These are phyloP conservation scores for Mylabris phalerata DNA, from an alignment of 1,140 invertebrate genomes.

Conservation along the genomic window DNA sequence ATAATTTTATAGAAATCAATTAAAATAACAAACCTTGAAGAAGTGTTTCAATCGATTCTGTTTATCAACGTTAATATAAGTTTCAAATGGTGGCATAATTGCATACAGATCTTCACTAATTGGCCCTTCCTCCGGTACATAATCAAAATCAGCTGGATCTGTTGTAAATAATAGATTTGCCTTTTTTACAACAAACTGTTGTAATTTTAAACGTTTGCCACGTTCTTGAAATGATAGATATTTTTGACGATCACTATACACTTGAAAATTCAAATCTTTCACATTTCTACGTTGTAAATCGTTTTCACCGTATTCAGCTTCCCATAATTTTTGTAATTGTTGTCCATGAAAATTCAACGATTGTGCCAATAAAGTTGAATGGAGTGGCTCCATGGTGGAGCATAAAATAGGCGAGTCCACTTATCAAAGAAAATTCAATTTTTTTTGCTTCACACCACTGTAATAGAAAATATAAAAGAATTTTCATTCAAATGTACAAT, in stretches of 20 bases:
- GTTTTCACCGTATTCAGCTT: slow-evolving; percentile 67
- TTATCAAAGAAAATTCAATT: not conserved
- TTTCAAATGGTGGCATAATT: slow-evolving; percentile 78
- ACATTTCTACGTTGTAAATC: slow-evolving; percentile 62
- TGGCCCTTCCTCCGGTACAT: slow-evolving; percentile 38
- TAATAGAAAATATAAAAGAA: not conserved
- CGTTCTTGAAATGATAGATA: slow-evolving; percentile 71
- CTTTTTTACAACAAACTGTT: slow-evolving; percentile 77
- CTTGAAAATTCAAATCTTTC: slow-evolving; percentile 60
- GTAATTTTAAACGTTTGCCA: slow-evolving; percentile 71
- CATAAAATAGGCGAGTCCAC: not conserved
- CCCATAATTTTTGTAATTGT: slow-evolving; percentile 78
- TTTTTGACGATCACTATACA: slow-evolving; percentile 71
- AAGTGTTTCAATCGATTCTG: slow-evolving; percentile 66
- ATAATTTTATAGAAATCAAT: not conserved
- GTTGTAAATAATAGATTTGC: slow-evolving; percentile 59
- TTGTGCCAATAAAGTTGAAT: slow-evolving; percentile 61
- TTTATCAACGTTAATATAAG: slow-evolving; percentile 68
- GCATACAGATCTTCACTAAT: slow-evolving; percentile 63
- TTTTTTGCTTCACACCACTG: not conserved
- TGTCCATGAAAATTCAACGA: slow-evolving; percentile 77
- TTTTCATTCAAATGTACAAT: not conserved
- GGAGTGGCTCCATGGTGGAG: slow-evolving; percentile 44
- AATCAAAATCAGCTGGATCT: slow-evolving; percentile 29
- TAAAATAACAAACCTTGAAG: slow-evolving; percentile 51